phyloP scores from a whole-genome alignment of 2,113 vertebrate species.

The Phocoena phocoena region DNA sequence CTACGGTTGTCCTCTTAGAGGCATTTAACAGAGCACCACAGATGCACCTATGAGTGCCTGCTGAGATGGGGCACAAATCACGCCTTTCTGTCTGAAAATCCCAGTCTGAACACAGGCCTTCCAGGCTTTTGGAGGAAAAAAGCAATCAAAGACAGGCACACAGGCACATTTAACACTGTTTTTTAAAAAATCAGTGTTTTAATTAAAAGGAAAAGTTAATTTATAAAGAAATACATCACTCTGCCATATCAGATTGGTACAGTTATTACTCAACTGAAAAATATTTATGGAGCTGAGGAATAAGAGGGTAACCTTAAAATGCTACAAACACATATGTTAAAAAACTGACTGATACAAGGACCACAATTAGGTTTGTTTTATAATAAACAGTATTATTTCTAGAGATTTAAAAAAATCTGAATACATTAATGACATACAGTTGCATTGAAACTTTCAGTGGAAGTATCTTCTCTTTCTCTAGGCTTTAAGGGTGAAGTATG shows the following conservation, averaged over 20 bases:
- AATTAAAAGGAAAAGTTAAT: constrained; percentile 1
- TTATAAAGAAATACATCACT: neutral
- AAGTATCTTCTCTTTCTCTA: neutral
- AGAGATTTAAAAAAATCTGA: neutral
- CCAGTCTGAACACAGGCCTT: neutral
- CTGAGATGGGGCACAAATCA: neutral
- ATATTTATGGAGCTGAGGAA: neutral
- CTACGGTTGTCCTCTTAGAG: neutral
- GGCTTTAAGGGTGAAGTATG: neutral
- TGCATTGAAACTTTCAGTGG: neutral
- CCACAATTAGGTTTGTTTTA: neutral
- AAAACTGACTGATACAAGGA: neutral
- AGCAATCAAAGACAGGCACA: neutral
- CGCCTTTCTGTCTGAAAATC: neutral
- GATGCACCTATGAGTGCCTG: neutral
- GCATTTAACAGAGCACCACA: neutral
- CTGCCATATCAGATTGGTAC: neutral
- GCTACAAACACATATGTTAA: neutral
- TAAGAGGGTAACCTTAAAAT: neutral
- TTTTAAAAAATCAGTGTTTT: neutral
- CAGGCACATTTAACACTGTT: neutral
- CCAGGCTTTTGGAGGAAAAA: neutral
- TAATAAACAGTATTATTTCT: neutral
- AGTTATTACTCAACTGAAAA: neutral
- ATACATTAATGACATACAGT: neutral